Percentiles rank a stretch among this genome's conserved stretches.
Conservation (phyloP, 2,797 vertebrate genomes). For the Selene dorsalis region DNA sequence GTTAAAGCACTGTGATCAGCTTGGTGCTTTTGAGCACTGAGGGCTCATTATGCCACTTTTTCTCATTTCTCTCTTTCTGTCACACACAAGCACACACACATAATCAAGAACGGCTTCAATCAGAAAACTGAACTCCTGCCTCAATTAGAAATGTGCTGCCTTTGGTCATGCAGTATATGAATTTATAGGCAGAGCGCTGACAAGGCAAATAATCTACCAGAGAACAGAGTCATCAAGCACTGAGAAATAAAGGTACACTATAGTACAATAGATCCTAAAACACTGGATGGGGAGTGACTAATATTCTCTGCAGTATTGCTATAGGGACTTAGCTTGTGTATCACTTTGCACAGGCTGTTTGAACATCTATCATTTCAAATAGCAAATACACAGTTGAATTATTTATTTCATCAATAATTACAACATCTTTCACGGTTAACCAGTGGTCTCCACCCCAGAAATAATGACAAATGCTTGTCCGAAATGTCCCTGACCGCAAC, state of each 20-base stretch:
- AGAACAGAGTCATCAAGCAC: slow-evolving; percentile 14
- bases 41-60: slow-evolving; percentile 26
- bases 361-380: neutral
- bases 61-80: slow-evolving; percentile 18
- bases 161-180: slow-evolving; percentile 27
- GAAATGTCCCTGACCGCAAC: neutral
- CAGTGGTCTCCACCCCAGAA: neutral
- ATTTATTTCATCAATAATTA: neutral
- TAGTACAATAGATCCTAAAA: slow-evolving; percentile 10
- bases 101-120: slow-evolving; percentile 38
- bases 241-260: slow-evolving; percentile 3
- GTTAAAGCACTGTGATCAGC: slow-evolving; percentile 14
- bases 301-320: neutral
- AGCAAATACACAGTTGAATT: neutral
- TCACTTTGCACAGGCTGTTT: neutral
- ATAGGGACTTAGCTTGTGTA: neutral
- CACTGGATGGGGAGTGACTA: neutral
- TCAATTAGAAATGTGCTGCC: slow-evolving; percentile 53
- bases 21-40: slow-evolving; percentile 1
- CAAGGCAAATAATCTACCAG: slow-evolving; percentile 24
- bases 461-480: neutral
- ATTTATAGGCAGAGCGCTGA: slow-evolving; percentile 44
- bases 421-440: neutral
- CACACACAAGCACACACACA: slow-evolving; percentile 27
- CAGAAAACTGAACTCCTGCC: slow-evolving; percentile 28